A percentile compares a stretch with the other conserved stretches of the same genome.
These are phyloP conservation scores for Chiroxiphia lanceolata DNA, from an alignment of 2,797 vertebrate genomes.

Conservation along the genomic window DNA sequence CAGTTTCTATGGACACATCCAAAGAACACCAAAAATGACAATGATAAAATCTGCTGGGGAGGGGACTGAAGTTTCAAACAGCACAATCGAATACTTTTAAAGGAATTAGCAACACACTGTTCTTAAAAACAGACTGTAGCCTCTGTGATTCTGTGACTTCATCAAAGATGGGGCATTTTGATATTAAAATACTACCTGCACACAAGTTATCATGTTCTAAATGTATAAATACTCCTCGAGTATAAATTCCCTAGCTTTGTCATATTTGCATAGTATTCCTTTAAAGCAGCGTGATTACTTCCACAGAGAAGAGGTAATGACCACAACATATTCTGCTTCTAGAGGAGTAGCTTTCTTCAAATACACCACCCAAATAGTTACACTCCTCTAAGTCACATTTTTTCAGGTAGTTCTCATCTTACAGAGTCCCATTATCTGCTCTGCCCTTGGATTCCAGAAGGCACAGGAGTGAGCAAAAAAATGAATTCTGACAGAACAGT, in stretches of 20 bases:
- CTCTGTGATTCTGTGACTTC: background rate
- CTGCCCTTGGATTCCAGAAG: background rate
- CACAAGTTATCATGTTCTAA: background rate
- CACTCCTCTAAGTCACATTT: background rate
- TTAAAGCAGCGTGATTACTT: background rate
- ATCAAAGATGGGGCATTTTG: background rate
- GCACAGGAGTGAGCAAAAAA: background rate
- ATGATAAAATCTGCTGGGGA: background rate
- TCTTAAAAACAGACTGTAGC: background rate
- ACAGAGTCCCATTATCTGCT: background rate
- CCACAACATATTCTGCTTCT: background rate
- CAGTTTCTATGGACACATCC: background rate
- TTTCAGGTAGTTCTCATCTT: background rate
- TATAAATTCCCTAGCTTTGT: background rate
- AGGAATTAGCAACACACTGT: background rate
- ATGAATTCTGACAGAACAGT: background rate
- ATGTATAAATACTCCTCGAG: background rate
- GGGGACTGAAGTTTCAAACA: background rate
- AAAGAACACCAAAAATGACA: background rate
- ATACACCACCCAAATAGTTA: background rate
- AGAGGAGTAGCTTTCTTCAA: background rate
- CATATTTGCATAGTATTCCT: background rate
- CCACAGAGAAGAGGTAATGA: background rate
- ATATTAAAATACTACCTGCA: background rate
- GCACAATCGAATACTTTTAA: background rate